Evolutionary conservation across 2,888 invertebrate species (phyloP).

Genomic region (Ischnus inquisitorius): DNA sequence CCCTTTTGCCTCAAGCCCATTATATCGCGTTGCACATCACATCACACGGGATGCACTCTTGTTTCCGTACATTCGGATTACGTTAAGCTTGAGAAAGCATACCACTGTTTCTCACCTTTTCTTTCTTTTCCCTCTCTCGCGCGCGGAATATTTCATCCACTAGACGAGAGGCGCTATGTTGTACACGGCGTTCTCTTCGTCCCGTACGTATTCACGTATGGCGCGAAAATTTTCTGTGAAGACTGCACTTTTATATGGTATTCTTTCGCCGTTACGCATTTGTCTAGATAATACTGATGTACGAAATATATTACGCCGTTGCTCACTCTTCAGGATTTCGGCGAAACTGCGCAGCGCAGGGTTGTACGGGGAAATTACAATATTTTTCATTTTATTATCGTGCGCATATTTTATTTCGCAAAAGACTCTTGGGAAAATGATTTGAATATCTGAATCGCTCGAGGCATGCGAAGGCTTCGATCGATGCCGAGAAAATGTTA

Average conservation of each 20-base stretch:
- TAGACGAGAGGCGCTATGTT: background rate
- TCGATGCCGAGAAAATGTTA: constrained; percentile 56
- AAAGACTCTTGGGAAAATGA: constrained; percentile 53
- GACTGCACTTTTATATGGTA: background rate
- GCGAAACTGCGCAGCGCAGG: background rate
- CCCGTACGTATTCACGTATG: background rate
- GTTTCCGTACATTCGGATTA: background rate
- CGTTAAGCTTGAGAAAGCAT: too few species aligned
- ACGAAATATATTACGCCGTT: background rate
- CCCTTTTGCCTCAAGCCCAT: background rate
- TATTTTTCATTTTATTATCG: constrained; percentile 62
- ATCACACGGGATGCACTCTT: background rate
- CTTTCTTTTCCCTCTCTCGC: too few species aligned
- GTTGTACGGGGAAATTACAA: background rate
- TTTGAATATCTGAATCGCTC: constrained; percentile 62
- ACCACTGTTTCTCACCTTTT: too few species aligned
- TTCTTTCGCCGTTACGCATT: background rate
- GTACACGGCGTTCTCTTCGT: background rate
- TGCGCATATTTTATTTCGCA: constrained; percentile 26
- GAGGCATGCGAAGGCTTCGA: constrained; percentile 40
- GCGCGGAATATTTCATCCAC: background rate
- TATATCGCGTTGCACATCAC: background rate
- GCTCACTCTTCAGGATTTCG: background rate
- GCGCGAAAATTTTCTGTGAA: background rate
- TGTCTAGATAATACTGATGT: background rate